A percentile compares a stretch with the other conserved stretches of the same genome.
Conservation (phyloP, 1,140 invertebrate species). For the Scaptomyza pallida region DNA sequence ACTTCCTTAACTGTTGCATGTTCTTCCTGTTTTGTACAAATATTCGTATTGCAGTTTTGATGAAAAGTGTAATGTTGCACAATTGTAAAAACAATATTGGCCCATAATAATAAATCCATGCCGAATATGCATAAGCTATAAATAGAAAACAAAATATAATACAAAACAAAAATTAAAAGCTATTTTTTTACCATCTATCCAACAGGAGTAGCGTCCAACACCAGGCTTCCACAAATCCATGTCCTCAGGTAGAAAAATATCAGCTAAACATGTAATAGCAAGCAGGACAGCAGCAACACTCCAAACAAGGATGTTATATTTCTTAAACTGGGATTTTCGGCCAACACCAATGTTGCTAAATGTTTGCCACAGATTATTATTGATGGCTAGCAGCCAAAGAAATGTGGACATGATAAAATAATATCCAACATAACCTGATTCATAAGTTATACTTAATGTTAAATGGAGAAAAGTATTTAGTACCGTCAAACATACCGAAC, state of each 20-base stretch:
- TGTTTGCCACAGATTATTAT: constrained; percentile 89
- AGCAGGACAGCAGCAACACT: constrained; percentile 85
- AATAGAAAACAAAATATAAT: not conserved
- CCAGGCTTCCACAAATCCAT: constrained; percentile 78
- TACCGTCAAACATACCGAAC: constrained; percentile 11
- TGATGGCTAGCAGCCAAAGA: constrained; percentile 91
- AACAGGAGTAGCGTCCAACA: constrained; percentile 85
- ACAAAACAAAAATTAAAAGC: not conserved
- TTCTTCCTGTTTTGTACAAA: constrained; percentile 85
- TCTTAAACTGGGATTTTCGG: constrained; percentile 84
- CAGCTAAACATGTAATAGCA: constrained; percentile 66
- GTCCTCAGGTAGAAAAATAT: constrained; percentile 1
- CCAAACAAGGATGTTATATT: constrained; percentile 90
- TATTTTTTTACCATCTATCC: constrained; percentile 85
- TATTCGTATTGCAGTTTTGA: constrained; percentile 85
- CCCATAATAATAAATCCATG: constrained; percentile 89
- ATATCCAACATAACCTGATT: constrained; percentile 87
- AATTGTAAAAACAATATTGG: constrained; percentile 88
- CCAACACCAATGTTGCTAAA: constrained; percentile 75
- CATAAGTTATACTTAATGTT: constrained; percentile 3
- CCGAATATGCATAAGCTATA: constrained; percentile 45
- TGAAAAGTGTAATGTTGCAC: constrained; percentile 88
- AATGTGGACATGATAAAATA: constrained; percentile 89
- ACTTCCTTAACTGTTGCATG: constrained; percentile 1
- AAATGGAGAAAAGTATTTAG: not conserved